Percentiles rank a stretch among this genome's conserved stretches.
These are phyloP conservation scores for Sebastes trivittatus DNA, from an alignment of 2,797 vertebrate species.

Conservation along the genomic window DNA sequence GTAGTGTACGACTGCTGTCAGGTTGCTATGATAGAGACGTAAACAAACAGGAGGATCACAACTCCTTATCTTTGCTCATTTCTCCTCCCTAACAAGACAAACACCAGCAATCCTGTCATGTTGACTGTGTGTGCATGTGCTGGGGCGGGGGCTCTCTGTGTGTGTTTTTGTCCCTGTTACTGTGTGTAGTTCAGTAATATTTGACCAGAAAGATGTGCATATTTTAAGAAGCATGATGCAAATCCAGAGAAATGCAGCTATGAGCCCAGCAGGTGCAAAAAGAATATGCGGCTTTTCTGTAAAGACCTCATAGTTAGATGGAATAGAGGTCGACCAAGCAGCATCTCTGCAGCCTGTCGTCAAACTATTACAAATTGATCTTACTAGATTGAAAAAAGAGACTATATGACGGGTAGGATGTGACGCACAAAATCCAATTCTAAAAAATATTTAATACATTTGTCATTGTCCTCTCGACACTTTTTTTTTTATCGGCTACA, in stretches of 20 bases:
- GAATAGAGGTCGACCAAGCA: neutral
- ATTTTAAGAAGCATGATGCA: conserved; percentile 36
- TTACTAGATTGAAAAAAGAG: neutral
- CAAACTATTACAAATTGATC: neutral
- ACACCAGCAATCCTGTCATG: conserved; percentile 59
- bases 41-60: conserved; percentile 69
- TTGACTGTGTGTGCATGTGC: conserved; percentile 45
- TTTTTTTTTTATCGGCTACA: neutral
- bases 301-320: neutral
- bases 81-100: conserved; percentile 68
- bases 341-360: neutral
- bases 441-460: neutral
- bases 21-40: conserved; percentile 61
- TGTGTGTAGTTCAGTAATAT: conserved; percentile 25
- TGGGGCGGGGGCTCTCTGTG: neutral
- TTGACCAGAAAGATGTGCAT: conserved; percentile 33
- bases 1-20: conserved; percentile 59
- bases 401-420: neutral
- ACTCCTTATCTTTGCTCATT: conserved; percentile 65
- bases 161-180: neutral
- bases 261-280: neutral
- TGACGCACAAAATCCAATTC: neutral
- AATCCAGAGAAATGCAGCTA: conserved; percentile 24
- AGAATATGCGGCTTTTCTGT: neutral
- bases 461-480: neutral